phyloP scores from a whole-genome alignment of 2,797 vertebrate genomes.

The Euphonia xanthogaster region DNA sequence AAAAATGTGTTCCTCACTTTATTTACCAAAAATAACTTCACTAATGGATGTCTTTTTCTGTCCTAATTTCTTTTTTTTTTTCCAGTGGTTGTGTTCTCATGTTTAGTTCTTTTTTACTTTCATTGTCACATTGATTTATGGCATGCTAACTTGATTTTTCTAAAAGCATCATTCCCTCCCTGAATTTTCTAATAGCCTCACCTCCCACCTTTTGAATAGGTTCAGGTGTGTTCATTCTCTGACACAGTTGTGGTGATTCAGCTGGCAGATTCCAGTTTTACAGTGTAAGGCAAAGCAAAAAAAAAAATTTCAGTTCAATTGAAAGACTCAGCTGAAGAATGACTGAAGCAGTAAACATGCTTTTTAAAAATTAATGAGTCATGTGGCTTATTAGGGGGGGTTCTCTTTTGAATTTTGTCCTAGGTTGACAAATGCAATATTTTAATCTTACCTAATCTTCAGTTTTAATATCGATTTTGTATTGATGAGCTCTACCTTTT shows the following conservation, averaged over 20 bases:
- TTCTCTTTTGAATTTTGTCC: neutral
- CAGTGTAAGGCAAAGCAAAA: neutral
- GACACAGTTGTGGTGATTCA: neutral
- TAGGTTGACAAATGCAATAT: neutral
- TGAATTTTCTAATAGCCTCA: neutral
- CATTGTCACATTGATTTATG: neutral
- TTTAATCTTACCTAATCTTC: neutral
- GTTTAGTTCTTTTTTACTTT: neutral
- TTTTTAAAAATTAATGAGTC: neutral
- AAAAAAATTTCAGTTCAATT: neutral
- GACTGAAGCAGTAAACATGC: neutral
- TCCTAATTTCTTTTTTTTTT: neutral
- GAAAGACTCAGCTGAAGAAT: neutral
- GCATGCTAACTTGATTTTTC: neutral
- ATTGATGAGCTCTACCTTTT: neutral
- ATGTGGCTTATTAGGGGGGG: neutral
- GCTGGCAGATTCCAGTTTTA: neutral
- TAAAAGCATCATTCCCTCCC: neutral
- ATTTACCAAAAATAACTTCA: neutral
- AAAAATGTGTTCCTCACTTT: neutral
- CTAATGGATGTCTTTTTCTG: neutral
- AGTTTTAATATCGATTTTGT: neutral
- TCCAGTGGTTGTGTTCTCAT: neutral
- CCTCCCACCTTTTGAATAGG: neutral
- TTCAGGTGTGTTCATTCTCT: neutral